These are phyloP conservation scores for Taphrorychus bicolor DNA, from an alignment of 2,888 invertebrate species.

Conservation along the genomic window DNA sequence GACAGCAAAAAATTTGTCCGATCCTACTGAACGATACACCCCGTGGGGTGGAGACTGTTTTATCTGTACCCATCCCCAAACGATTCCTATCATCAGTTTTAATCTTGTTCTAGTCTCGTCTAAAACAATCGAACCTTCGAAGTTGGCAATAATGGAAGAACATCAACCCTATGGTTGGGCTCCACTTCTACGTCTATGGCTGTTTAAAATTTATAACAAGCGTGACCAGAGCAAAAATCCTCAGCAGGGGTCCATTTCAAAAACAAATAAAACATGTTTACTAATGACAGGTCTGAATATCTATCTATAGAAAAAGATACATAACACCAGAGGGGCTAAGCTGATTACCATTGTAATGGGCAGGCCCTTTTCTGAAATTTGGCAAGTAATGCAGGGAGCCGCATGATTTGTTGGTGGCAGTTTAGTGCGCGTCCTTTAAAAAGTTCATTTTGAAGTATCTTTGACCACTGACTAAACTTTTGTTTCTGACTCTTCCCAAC, in stretches of 20 bases:
- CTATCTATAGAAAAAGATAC: conserved; percentile 27
- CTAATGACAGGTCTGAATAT: conserved; percentile 40
- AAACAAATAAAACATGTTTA: conserved; percentile 45
- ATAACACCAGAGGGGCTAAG: conserved; percentile 33
- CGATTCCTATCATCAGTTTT: conserved; percentile 21
- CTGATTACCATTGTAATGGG: conserved; percentile 37
- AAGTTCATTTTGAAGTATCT: background rate
- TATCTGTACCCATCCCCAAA: conserved; percentile 27
- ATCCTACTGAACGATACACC: conserved; percentile 35
- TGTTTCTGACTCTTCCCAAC: background rate
- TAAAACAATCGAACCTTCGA: conserved; percentile 33
- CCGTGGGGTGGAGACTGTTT: conserved; percentile 34
- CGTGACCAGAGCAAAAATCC: conserved; percentile 33
- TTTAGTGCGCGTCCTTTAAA: background rate
- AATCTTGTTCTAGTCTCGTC: conserved; percentile 28
- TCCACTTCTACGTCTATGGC: too few species aligned
- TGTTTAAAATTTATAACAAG: conserved; percentile 6
- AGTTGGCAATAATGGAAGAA: too few species aligned
- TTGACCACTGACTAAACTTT: background rate
- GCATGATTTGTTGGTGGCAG: background rate
- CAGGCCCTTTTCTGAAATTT: conserved; percentile 26
- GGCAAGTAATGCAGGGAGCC: conserved; percentile 33
- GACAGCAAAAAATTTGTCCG: conserved; percentile 35
- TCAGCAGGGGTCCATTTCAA: conserved; percentile 41
- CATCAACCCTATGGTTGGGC: background rate